Percentiles rank a stretch among this genome's conserved stretches.
Evolutionary conservation across 2,797 vertebrate species (phyloP).

Genomic region (Anisognathus igniventris): DNA sequence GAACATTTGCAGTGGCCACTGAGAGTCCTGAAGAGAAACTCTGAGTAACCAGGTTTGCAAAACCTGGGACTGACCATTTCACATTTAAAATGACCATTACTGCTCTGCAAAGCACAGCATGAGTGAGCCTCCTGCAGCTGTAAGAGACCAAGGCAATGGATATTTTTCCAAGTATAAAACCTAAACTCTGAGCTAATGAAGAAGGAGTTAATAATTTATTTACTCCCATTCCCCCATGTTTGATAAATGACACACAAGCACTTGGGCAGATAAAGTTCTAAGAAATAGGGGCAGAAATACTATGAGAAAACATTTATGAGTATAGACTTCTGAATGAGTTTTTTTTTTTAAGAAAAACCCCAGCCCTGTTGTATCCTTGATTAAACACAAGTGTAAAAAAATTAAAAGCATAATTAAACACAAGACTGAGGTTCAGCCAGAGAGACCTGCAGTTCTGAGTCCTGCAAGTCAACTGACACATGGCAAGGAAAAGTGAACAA

Average conservation of each 20-base stretch:
- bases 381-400: neutral
- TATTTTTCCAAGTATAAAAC: neutral
- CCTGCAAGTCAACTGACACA: neutral
- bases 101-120: neutral
- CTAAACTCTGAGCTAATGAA: neutral
- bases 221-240: neutral
- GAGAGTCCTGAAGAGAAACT: neutral
- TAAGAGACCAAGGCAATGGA: neutral
- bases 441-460: neutral
- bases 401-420: neutral
- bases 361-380: neutral
- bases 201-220: neutral
- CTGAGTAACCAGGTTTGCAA: neutral
- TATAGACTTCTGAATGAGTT: neutral
- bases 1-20: neutral
- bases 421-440: neutral
- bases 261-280: neutral
- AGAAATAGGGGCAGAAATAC: neutral
- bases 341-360: neutral
- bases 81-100: neutral
- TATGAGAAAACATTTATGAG: neutral
- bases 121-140: neutral
- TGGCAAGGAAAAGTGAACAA: neutral
- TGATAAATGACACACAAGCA: neutral
- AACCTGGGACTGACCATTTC: neutral